Conservation (phyloP, 2,113 vertebrate genomes). For the Neogobius melanostomus region DNA sequence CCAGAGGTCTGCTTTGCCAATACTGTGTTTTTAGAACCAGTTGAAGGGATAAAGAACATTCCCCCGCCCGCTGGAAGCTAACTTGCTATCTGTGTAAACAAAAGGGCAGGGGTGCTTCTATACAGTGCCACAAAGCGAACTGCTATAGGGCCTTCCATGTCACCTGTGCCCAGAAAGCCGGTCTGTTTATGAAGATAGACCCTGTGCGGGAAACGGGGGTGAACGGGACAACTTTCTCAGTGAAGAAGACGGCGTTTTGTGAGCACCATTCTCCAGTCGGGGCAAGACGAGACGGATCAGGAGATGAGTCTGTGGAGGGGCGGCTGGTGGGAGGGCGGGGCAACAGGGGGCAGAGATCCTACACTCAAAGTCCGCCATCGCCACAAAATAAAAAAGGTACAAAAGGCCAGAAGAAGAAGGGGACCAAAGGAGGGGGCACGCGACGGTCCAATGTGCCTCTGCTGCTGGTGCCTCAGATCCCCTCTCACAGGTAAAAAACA, state of each 20-base stretch:
- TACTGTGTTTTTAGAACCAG: constrained; percentile 96
- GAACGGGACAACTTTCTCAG: constrained; percentile 93
- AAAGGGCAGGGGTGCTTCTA: constrained; percentile 93
- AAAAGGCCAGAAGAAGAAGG: constrained; percentile 88
- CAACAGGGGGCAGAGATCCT: constrained; percentile 74
- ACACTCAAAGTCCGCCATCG: constrained; percentile 69
- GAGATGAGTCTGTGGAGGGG: constrained; percentile 71
- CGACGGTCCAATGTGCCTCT: constrained; percentile 77
- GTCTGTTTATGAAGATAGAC: constrained; percentile 98
- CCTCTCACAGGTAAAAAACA: constrained; percentile 84
- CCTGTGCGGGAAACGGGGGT: constrained; percentile 90
- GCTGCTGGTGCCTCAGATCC: constrained; percentile 90
- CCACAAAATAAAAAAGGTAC: constrained; percentile 67
- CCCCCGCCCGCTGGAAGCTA: constrained; percentile 96
- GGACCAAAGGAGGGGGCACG: constrained; percentile 76
- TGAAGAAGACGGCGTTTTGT: constrained; percentile 96
- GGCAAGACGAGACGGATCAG: constrained; percentile 66
- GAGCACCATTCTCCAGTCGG: constrained; percentile 87
- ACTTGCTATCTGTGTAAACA: constrained; percentile 96
- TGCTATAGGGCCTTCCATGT: constrained; percentile 98
- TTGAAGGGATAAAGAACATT: constrained; percentile 93
- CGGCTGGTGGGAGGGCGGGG: constrained; percentile 75
- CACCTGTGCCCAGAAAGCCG: constrained; percentile 92
- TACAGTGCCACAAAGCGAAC: constrained; percentile 98
- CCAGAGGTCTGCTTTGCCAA: constrained; percentile 98